A percentile compares a stretch with the other conserved stretches of the same genome.
Conservation (phyloP, 2,888 invertebrate species). For the Drosophila dives region DNA sequence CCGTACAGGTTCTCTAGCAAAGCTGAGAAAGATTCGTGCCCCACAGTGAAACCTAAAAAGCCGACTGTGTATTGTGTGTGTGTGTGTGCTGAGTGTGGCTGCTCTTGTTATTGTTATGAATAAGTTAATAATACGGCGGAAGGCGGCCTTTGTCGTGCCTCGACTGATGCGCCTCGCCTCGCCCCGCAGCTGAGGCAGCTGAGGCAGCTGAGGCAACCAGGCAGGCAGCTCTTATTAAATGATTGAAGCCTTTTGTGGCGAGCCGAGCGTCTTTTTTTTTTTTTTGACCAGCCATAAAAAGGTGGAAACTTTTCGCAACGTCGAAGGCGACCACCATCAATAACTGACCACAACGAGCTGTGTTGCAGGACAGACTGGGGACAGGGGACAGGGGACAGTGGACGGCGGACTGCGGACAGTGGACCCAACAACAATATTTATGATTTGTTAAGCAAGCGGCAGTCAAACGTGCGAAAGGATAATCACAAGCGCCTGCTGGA, state of each 20-base stretch:
- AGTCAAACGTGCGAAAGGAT: constrained; percentile 83
- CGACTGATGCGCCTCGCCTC: constrained; percentile 47
- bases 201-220: background rate
- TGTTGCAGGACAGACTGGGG: constrained; percentile 21
- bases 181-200: background rate
- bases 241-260: constrained; percentile 69
- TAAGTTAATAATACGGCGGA: constrained; percentile 85
- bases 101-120: constrained; percentile 84
- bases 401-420: constrained; percentile 7
- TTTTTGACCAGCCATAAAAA: constrained; percentile 66
- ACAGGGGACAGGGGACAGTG: constrained; percentile 3
- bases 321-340: constrained; percentile 73
- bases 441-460: constrained; percentile 80
- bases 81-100: constrained; percentile 11
- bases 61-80: background rate
- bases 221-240: constrained; percentile 77
- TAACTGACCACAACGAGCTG: constrained; percentile 64
- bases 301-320: constrained; percentile 69
- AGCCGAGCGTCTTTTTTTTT: constrained; percentile 35
- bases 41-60: constrained; percentile 9
- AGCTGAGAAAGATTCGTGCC: background rate
- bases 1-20: constrained; percentile 1
- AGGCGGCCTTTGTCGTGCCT: constrained; percentile 82
- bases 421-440: constrained; percentile 65
- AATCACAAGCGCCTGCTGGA: constrained; percentile 80